Evolutionary conservation across 2,113 vertebrate species (phyloP).

Genomic region (Anoplopoma fimbria): DNA sequence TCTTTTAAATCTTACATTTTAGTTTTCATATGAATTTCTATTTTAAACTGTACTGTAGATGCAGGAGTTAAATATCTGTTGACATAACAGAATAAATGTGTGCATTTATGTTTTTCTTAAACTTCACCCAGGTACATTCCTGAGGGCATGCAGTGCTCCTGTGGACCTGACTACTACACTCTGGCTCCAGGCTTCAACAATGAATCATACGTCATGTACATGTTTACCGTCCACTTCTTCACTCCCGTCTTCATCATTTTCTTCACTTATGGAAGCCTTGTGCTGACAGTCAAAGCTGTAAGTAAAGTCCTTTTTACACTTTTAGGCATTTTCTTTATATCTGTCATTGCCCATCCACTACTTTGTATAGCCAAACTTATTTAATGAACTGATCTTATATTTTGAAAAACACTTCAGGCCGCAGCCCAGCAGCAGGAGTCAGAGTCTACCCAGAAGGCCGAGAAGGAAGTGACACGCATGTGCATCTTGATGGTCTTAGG

Average conservation of each 20-base stretch:
- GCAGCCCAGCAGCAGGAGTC: constrained; percentile 78
- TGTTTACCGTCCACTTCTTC: constrained; percentile 74
- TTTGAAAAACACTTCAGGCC: not conserved
- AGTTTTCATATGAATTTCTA: not conserved
- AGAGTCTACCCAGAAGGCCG: constrained; percentile 73
- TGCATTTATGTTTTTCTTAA: not conserved
- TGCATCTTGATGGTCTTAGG: constrained; percentile 74
- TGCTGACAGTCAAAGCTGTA: constrained; percentile 85
- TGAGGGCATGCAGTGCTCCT: constrained; percentile 86
- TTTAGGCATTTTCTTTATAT: not conserved
- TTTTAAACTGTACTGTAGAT: not conserved
- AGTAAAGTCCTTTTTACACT: not conserved
- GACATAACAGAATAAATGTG: not conserved
- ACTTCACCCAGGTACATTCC: constrained; percentile 78
- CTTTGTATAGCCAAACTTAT: not conserved
- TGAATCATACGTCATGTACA: constrained; percentile 57
- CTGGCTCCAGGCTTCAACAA: constrained; percentile 84
- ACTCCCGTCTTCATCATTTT: constrained; percentile 80
- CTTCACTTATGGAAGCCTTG: constrained; percentile 85
- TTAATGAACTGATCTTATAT: not conserved
- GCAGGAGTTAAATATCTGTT: not conserved
- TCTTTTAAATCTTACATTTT: not conserved
- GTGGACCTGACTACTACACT: constrained; percentile 85
- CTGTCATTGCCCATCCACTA: not conserved
- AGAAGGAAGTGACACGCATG: constrained; percentile 77